phyloP scores from a whole-genome alignment of 2,797 vertebrate genomes.

The Alfaro cultratus region DNA sequence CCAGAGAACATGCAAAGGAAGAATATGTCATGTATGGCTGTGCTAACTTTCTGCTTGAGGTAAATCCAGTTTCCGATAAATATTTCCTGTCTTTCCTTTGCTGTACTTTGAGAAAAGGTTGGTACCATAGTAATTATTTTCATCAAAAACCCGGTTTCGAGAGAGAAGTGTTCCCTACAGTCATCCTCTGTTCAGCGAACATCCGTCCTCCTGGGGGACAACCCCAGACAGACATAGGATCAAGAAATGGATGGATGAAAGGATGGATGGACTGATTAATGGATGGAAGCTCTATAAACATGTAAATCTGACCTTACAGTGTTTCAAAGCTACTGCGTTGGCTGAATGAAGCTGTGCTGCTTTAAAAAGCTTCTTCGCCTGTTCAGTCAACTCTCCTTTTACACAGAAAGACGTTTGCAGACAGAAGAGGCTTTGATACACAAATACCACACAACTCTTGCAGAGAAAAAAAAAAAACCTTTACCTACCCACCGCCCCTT shows the following conservation, averaged over 20 bases:
- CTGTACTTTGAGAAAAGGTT: background rate
- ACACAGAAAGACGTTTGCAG: slow-evolving; percentile 51
- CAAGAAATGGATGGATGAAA: slow-evolving; percentile 35
- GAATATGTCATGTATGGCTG: background rate
- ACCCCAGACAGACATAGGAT: slow-evolving; percentile 33
- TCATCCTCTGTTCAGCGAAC: slow-evolving; percentile 13
- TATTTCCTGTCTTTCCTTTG: background rate
- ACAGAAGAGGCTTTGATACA: slow-evolving; percentile 67
- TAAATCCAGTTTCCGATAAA: background rate
- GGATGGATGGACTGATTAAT: slow-evolving; percentile 49
- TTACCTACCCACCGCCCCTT: slow-evolving; percentile 11
- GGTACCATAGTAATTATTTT: slow-evolving; percentile 1
- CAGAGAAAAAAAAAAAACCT: slow-evolving; percentile 2
- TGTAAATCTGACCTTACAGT: slow-evolving; percentile 82
- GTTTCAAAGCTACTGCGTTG: slow-evolving; percentile 72
- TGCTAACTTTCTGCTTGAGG: background rate
- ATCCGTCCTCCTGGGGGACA: slow-evolving; percentile 17
- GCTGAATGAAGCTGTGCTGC: slow-evolving; percentile 57
- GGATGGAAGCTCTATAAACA: slow-evolving; percentile 72
- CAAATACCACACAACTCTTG: slow-evolving; percentile 47
- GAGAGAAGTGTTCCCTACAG: slow-evolving; percentile 6
- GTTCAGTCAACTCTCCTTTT: slow-evolving; percentile 57
- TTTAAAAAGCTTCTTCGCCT: slow-evolving; percentile 64
- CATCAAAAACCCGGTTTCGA: background rate
- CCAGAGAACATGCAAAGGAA: background rate